Conservation (phyloP, 2,888 invertebrate species). For the Eupithecia insigniata region DNA sequence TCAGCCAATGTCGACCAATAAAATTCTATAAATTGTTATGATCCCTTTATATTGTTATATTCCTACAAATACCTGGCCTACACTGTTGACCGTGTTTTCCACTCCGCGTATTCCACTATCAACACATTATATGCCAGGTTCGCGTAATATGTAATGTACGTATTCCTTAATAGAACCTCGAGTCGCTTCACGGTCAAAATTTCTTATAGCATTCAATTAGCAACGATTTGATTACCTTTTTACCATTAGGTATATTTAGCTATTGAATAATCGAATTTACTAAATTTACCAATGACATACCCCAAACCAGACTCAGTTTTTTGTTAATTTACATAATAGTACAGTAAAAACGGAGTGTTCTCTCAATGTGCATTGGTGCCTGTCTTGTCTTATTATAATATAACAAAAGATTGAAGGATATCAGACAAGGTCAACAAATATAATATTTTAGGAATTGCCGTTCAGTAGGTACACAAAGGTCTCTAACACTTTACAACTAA, state of each 20-base stretch:
- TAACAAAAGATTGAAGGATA: neutral
- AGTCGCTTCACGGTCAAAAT: neutral
- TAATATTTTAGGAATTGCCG: neutral
- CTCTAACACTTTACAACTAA: neutral
- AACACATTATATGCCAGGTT: neutral
- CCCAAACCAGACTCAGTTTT: neutral
- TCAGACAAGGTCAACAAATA: neutral
- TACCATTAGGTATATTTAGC: no score
- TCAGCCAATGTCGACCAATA: slow-evolving; percentile 5
- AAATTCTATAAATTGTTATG: neutral
- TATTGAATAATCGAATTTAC: neutral
- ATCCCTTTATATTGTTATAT: neutral
- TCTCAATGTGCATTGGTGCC: no score
- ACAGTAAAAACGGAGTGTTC: no score
- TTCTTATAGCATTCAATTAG: neutral
- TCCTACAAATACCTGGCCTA: neutral
- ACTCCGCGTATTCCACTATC: neutral
- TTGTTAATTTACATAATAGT: no score
- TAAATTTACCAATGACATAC: neutral
- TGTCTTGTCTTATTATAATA: neutral
- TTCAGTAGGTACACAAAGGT: neutral
- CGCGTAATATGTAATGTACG: neutral
- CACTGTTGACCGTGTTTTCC: neutral
- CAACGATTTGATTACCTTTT: neutral
- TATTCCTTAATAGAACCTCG: no score